Evolutionary conservation across 2,797 vertebrate genomes (phyloP).

Genomic region (Amphiprion clarkii): DNA sequence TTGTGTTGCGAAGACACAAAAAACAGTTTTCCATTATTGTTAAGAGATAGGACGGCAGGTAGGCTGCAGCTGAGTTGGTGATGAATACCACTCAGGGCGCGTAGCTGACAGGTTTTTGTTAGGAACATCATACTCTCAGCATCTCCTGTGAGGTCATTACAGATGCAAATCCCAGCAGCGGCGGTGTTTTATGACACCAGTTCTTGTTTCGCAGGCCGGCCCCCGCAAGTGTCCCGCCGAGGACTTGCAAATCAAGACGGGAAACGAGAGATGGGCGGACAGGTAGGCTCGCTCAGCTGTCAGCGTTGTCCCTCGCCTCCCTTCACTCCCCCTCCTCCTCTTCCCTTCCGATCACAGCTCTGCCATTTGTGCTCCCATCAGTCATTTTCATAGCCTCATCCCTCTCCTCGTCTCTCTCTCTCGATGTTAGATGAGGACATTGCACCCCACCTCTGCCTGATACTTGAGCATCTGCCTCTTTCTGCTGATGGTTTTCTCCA

Average conservation of each 20-base stretch:
- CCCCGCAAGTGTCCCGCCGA: constrained; percentile 64
- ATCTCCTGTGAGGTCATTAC: constrained; percentile 74
- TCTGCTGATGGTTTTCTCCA: constrained; percentile 32
- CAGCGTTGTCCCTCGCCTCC: constrained; percentile 57
- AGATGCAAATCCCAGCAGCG: constrained; percentile 82
- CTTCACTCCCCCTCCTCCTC: constrained; percentile 25
- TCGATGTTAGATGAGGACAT: constrained; percentile 64
- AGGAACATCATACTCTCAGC: constrained; percentile 69
- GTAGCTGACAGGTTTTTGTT: constrained; percentile 72
- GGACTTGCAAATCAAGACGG: constrained; percentile 82
- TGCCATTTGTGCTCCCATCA: constrained; percentile 80
- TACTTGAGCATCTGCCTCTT: constrained; percentile 66
- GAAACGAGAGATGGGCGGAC: constrained; percentile 79
- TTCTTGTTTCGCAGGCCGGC: constrained; percentile 74
- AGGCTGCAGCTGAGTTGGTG: constrained; percentile 51
- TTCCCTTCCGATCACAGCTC: constrained; percentile 68
- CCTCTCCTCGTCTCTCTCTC: constrained; percentile 52
- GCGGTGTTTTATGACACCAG: constrained; percentile 82
- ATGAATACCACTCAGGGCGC: constrained; percentile 67
- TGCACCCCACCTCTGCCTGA: constrained; percentile 57
- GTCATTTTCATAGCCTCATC: constrained; percentile 79
- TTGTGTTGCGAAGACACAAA: constrained; percentile 14
- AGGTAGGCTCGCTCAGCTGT: constrained; percentile 73
- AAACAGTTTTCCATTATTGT: constrained; percentile 38
- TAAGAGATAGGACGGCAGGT: constrained; percentile 36